Percentiles rank a stretch among this genome's conserved stretches.
Conservation (phyloP, 2,888 invertebrate species). For the Tipula vernalis region DNA sequence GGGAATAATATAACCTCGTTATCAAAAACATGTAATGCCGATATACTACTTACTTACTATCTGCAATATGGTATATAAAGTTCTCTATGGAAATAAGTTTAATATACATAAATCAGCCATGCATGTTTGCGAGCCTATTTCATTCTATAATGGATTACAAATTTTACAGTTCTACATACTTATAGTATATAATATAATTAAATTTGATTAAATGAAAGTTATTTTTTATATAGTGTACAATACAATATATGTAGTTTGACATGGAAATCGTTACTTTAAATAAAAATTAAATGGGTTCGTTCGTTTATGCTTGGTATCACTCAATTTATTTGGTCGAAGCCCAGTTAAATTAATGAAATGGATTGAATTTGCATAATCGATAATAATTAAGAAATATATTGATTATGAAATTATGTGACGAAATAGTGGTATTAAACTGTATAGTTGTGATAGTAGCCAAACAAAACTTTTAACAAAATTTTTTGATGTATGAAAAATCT, state of each 20-base stretch:
- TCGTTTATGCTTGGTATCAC: background rate
- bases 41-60: background rate
- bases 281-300: background rate
- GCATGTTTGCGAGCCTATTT: background rate
- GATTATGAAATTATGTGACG: too few species aligned
- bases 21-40: background rate
- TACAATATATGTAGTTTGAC: background rate
- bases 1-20: background rate
- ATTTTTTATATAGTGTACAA: background rate
- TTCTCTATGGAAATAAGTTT: background rate
- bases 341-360: background rate
- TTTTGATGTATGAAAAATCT: too few species aligned
- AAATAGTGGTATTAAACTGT: too few species aligned
- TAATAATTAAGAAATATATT: background rate
- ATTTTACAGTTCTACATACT: background rate
- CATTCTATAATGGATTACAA: background rate
- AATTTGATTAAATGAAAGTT: background rate
- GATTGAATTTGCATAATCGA: background rate
- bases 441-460: too few species aligned
- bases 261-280: background rate
- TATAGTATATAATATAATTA: too few species aligned
- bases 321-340: background rate
- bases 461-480: too few species aligned
- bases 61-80: background rate
- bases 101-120: background rate